Conservation (phyloP, 2,888 invertebrate species). For the Andrena marginata region DNA sequence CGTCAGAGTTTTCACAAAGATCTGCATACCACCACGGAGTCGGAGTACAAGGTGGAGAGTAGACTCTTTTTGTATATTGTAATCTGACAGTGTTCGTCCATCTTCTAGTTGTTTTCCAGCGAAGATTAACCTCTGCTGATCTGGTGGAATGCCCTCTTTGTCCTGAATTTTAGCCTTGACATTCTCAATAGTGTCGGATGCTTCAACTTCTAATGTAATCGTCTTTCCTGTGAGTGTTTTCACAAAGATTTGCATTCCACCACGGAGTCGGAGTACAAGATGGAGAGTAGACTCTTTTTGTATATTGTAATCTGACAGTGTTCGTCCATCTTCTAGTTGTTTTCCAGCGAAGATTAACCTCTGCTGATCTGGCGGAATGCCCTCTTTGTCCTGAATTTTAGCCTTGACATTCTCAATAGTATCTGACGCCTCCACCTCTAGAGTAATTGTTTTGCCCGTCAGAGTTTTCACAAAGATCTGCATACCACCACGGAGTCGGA, state of each 20-base stretch:
- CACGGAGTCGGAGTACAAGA: constrained; percentile 71
- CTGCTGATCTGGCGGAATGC: constrained; percentile 73
- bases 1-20: constrained; percentile 74
- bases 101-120: constrained; percentile 75
- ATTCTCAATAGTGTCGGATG: constrained; percentile 64
- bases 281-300: constrained; percentile 75
- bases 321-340: constrained; percentile 73
- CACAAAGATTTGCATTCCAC: constrained; percentile 74
- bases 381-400: constrained; percentile 67
- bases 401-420: background rate
- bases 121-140: constrained; percentile 74
- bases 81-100: constrained; percentile 73
- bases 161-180: constrained; percentile 69
- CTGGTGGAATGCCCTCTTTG: constrained; percentile 73
- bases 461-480: constrained; percentile 62
- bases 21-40: constrained; percentile 75
- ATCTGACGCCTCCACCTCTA: constrained; percentile 57
- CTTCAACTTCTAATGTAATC: constrained; percentile 68
- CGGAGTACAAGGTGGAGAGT: constrained; percentile 72
- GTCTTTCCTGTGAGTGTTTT: constrained; percentile 67
- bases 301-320: constrained; percentile 75
- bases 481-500: constrained; percentile 63
- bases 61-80: constrained; percentile 76
- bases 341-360: constrained; percentile 76
- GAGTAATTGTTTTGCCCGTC: constrained; percentile 45